Conservation (phyloP, 2,797 vertebrate species). For the Echiichthys vipera region DNA sequence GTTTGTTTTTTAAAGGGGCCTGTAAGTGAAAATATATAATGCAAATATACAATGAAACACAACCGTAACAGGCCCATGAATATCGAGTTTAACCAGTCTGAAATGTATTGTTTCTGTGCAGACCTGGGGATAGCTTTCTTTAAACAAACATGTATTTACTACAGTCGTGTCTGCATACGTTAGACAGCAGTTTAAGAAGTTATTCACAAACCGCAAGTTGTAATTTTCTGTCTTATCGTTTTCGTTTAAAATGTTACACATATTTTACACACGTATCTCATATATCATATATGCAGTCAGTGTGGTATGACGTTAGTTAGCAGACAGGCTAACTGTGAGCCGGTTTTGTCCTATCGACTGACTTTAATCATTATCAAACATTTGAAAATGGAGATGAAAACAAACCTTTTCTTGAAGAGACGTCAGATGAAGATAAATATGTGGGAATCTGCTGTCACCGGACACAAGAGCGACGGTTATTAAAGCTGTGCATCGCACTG, state of each 20-base stretch:
- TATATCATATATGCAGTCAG: neutral
- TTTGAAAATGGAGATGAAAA: neutral
- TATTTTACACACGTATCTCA: no score
- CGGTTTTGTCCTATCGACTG: accelerated
- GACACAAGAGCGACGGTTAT: neutral
- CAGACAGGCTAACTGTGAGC: constrained; percentile 23
- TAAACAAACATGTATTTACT: no score
- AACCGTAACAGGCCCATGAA: neutral
- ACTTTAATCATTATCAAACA: neutral
- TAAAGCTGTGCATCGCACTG: neutral
- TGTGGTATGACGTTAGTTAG: constrained; percentile 19
- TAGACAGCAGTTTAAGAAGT: no score
- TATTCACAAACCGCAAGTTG: no score
- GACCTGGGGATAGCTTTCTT: no score
- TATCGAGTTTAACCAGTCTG: neutral
- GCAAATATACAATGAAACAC: no score
- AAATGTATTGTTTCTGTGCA: no score
- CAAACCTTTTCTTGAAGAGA: constrained; percentile 22
- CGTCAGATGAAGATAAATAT: neutral
- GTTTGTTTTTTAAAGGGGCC: no score
- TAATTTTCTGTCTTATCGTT: no score
- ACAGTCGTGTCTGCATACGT: no score
- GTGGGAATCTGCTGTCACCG: neutral
- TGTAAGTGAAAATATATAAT: no score
- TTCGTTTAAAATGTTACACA: no score